Base-by-base conservation (phyloP, 1,140 invertebrate species). In the Drosophila yakuba region DNA sequence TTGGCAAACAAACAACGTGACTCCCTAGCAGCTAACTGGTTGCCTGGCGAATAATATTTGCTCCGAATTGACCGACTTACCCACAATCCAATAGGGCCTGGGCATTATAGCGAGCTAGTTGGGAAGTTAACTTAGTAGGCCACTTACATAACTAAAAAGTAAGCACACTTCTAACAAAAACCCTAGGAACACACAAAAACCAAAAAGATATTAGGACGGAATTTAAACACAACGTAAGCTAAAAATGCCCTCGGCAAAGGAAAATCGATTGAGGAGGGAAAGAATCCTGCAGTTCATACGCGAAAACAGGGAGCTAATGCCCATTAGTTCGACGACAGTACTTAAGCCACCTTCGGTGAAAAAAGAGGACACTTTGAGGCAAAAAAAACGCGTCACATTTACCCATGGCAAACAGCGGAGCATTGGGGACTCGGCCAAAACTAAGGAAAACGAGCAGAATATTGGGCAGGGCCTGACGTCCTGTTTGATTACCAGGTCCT, bases 311-410 rank as follows among this genome's bases (percentile, higher is more conserved):
- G 38, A 38, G 15, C 28, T 12, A 0, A 23, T 20, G 2, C 57
- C 54, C 14, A 15, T 39, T 2, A 25, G 25, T 12, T 25, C 62
- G 4, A 8, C 57, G 1, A 1, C 41, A n/a, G 41, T 7, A 4
- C 28, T 58, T 7, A 39, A 60, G 14, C 5, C 23, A n/a, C 20
- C n/a, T 54, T 14, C 14, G 4, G 14, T 23, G 2, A 28, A 2
- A 10, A 25, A 32, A 11, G 32, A 66, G 1, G 47, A 68, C 1
- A 17, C 60, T 10, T 20, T 28, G n/a, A 41, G 38, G n/a, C 45
- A 66, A 1, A 66, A 68, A 15, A 86, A 86, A 44, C 78, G 78
- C 5, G 82, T 86, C 3, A 78, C 82, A 25, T 86, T 86, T n/a
- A 67, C 39, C n/a, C 67, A 75, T n/a, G 11, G 54, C 6, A 38